These are phyloP conservation scores for Mythimna vitellina DNA, from an alignment of 2,888 invertebrate species.

Conservation along the genomic window DNA sequence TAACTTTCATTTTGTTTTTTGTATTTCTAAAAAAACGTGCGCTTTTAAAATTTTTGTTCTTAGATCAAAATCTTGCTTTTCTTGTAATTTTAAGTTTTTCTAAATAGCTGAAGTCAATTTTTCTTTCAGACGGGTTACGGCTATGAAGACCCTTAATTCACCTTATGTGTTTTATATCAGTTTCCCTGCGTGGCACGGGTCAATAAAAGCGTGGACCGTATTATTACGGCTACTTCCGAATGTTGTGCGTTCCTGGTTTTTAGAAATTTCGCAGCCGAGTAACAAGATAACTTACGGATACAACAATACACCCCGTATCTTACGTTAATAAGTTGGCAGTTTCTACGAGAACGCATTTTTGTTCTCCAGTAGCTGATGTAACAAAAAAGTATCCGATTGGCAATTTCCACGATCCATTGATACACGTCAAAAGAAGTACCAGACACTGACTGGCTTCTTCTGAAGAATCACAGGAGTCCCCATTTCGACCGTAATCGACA, in stretches of 20 bases:
- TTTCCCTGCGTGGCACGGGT: not conserved
- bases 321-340: not conserved
- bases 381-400: not conserved
- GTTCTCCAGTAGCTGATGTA: not conserved
- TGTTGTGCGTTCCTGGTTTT: not conserved
- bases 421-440: not conserved
- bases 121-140: not conserved
- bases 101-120: not conserved
- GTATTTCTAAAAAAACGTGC: not conserved
- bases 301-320: not conserved
- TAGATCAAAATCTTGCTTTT: not conserved
- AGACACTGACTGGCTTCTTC: not conserved
- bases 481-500: not conserved
- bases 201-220: not conserved
- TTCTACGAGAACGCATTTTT: not conserved
- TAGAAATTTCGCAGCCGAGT: not conserved
- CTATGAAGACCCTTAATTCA: not conserved
- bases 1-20: not conserved
- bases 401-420: not conserved
- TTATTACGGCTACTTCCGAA: not conserved
- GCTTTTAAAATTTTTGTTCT: not conserved
- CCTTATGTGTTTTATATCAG: not conserved
- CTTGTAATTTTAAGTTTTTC: no score
- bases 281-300: not conserved
- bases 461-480: not conserved